Evolutionary conservation across 2,888 invertebrate genomes (phyloP), one percentile per base, ranked within the genome.

Genomic region (Monoplex corrugatus): DNA sequence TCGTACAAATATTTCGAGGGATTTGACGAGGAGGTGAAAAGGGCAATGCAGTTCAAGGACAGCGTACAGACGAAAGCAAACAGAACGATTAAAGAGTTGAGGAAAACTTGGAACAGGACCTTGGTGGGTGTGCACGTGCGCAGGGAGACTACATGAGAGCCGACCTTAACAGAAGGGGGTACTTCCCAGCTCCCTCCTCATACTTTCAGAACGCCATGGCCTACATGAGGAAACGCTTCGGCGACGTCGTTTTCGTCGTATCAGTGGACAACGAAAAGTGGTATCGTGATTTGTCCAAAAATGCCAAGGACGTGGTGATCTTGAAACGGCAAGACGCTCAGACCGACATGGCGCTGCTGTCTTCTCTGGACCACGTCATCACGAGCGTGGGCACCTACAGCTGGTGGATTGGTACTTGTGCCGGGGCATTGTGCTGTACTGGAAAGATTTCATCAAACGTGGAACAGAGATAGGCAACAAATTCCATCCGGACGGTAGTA

Each of bases 341-440:
- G 44, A 87, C 92, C 8, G 93, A 93, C 82, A 63, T 94, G 43
- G 92, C 93, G 0, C 35, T 93, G n/a, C 89, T 94, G 13, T 80
- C 92, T 16, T 86, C 90, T 83, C 93, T 93, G 90, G 91, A 93
- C 82, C 94, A 94, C 88, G 91, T 91, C 16, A 93, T 94, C 13
- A 93, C 91, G 75, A 92, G 93, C 0, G 92, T 93, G 3, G 94
- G 94, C 0, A 92, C 93, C 8, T 93, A 91, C 87, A 90, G 93
- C 63, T 94, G 93, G 93, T 93, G 93, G 93, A 89, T 91, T 8
- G 92, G 90, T 93, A 91, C 91, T 86, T 93, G 75, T 90, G 91
- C n/a, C 6, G 19, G n/a, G 93, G 93, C 10, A 91, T 88, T n/a
- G 90, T 90, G 0, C 89, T 92, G 13, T 93, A 92, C 89, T 92